Evolutionary conservation across 2,797 vertebrate genomes (phyloP), one percentile per base, ranked within the genome.

Genomic region (Rhynchotus rufescens): DNA sequence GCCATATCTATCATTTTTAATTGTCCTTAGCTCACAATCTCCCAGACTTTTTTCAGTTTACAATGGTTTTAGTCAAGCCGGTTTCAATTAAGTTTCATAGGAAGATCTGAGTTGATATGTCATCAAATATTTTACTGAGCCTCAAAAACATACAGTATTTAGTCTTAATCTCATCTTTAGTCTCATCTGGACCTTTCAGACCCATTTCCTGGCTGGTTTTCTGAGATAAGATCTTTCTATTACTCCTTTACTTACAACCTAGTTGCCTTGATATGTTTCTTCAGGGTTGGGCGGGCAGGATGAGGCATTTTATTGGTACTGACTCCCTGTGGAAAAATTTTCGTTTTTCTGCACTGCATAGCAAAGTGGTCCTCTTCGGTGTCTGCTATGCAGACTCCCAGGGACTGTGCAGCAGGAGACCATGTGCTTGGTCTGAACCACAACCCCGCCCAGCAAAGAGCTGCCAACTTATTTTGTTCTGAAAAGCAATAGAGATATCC

Each of bases 21-120:
- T 44, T 0, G 0, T 56, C 26, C 9, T 67, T 67, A 45, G 17
- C 19, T 23, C 38, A 28, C 20, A 4, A 25, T 57, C 4, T 87
- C 15, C 4, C 21, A 82, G 57, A 62, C 1, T 12, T 34, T 83
- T 86, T 91, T 23, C 19, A 68, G 11, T 75, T 85, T 69, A 60
- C 54, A 73, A 51, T 36, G 12, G 30, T 76, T 60, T 49, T 59
- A 82, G 11, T 6, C 42, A 47, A 67, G 28, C 4, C 15, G 60
- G 22, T 79, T 89, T 82, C 20, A 76, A 73, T 56, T 57, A 42
- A 20, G 54, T 87, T 72, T 82, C 28, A 54, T 11, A 51, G 34
- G 34, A 79, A 64, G 13, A 60, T 36, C 61, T 32, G 9, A 10
- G 12, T 20, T 80, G 14, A 30, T 26, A 32, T 2, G 19, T 62